Evolutionary conservation across 2,888 invertebrate species (phyloP).

Genomic region (Drosophila cognata): DNA sequence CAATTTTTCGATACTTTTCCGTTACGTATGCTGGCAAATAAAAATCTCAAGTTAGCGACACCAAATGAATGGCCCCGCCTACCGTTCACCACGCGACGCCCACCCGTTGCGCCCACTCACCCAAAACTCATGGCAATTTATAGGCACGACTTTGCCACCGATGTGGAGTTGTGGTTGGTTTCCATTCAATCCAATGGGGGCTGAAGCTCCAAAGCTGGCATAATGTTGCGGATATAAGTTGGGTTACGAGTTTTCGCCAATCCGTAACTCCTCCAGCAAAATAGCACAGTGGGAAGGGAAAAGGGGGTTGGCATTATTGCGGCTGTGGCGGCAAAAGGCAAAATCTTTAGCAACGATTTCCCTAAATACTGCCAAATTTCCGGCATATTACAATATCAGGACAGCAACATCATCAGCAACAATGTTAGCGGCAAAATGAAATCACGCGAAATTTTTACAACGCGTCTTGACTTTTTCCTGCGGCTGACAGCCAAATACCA

Average conservation of each 20-base stretch:
- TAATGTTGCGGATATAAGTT: slow-evolving; percentile 58
- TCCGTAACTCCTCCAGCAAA: slow-evolving; percentile 17
- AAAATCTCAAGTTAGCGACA: slow-evolving; percentile 70
- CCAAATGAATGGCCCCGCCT: slow-evolving; percentile 46
- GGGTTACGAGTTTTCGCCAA: slow-evolving; percentile 23
- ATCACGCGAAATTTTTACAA: slow-evolving; percentile 79
- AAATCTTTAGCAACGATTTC: slow-evolving; percentile 80
- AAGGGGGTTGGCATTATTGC: slow-evolving; percentile 38
- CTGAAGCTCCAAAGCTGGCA: slow-evolving; percentile 51
- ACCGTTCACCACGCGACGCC: slow-evolving; percentile 19
- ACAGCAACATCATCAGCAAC: slow-evolving; percentile 50
- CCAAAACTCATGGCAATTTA: slow-evolving; percentile 63
- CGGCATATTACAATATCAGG: slow-evolving; percentile 75
- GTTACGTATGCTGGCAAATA: slow-evolving; percentile 47
- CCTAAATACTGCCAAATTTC: slow-evolving; percentile 81
- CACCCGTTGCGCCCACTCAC: slow-evolving; percentile 6
- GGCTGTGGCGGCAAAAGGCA: slow-evolving; percentile 40
- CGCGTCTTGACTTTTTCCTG: slow-evolving; percentile 55
- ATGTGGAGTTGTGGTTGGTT: slow-evolving; percentile 27
- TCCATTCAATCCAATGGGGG: slow-evolving; percentile 12
- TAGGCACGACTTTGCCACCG: slow-evolving; percentile 64
- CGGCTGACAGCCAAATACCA: slow-evolving; percentile 33
- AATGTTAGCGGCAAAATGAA: slow-evolving; percentile 66
- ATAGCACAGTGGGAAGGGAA: slow-evolving; percentile 13
- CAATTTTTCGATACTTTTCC: slow-evolving; percentile 9